Percentiles rank a stretch among this genome's conserved stretches.
These are phyloP conservation scores for Toxotes lorentzi DNA, from an alignment of 2,797 vertebrate genomes.

Conservation along the genomic window DNA sequence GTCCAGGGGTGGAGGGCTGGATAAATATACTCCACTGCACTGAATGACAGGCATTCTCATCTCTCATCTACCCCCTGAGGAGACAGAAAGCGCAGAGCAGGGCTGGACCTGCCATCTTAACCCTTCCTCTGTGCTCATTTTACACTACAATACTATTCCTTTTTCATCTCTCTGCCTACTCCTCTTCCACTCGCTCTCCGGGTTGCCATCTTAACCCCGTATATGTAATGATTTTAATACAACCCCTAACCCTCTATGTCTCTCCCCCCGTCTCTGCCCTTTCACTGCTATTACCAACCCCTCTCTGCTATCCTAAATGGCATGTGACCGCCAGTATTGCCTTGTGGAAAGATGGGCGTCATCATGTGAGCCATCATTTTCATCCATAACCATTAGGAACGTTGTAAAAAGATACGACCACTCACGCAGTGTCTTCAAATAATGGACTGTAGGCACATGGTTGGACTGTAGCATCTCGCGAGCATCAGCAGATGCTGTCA, in stretches of 20 bases:
- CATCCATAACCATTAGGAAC: conserved; percentile 78
- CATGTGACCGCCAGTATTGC: conserved; percentile 74
- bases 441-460: conserved; percentile 65
- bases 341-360: conserved; percentile 69
- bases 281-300: conserved; percentile 57
- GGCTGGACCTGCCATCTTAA: conserved; percentile 70
- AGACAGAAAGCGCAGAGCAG: conserved; percentile 46
- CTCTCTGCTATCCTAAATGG: conserved; percentile 59
- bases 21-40: conserved; percentile 74
- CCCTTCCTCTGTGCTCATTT: conserved; percentile 68
- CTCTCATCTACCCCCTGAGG: conserved; percentile 68
- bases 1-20: conserved; percentile 56
- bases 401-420: conserved; percentile 78
- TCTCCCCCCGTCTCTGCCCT: conserved; percentile 36
- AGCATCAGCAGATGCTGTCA: conserved; percentile 63
- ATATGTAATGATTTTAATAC: conserved; percentile 67
- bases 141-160: conserved; percentile 40
- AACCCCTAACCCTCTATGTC: conserved; percentile 22
- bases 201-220: conserved; percentile 59
- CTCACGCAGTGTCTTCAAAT: conserved; percentile 65
- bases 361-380: conserved; percentile 74
- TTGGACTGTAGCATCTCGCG: conserved; percentile 47
- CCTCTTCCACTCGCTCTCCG: conserved; percentile 32
- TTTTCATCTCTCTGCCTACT: conserved; percentile 38
- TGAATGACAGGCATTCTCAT: conserved; percentile 76